Percentiles rank a stretch among this genome's conserved stretches.
Conservation (phyloP, 1,140 invertebrate genomes). For the Adoxophyes honmai region DNA sequence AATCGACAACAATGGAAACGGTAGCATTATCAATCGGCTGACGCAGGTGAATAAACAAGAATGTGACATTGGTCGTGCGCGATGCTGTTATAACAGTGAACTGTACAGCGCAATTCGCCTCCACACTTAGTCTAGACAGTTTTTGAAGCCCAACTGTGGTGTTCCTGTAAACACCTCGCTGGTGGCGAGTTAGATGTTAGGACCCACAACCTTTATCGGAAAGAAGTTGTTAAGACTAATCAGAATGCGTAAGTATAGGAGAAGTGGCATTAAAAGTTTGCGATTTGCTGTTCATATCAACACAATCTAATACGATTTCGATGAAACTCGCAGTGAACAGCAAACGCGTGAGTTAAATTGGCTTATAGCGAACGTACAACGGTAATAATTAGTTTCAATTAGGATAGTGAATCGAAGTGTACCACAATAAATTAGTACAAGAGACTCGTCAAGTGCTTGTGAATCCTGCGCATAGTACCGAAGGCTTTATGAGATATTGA, state of each 20-base stretch:
- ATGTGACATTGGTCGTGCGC: slow-evolving; percentile 34
- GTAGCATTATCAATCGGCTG: not conserved
- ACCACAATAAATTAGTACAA: slow-evolving; percentile 22
- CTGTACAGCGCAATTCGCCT: slow-evolving; percentile 1
- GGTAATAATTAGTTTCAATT: not conserved
- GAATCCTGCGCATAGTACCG: slow-evolving; percentile 12
- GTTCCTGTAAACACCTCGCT: not conserved
- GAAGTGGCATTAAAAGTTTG: not conserved
- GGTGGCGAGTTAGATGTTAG: slow-evolving; percentile 19
- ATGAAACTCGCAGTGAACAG: not conserved
- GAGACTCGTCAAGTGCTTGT: slow-evolving; percentile 16
- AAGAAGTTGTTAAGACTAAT: slow-evolving; percentile 32
- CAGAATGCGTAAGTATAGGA: not conserved
- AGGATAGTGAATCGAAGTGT: slow-evolving; percentile 10
- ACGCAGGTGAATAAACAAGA: slow-evolving; percentile 16
- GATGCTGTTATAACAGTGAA: slow-evolving; percentile 27
- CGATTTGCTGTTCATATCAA: not conserved
- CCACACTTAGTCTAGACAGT: slow-evolving; percentile 6
- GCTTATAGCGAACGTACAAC: not conserved
- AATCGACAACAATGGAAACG: slow-evolving; percentile 18
- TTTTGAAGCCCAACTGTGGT: slow-evolving; percentile 34
- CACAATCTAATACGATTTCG: not conserved
- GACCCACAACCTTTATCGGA: slow-evolving; percentile 54
- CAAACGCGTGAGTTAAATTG: no score
- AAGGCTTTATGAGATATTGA: slow-evolving; percentile 42